Base-by-base conservation (phyloP, 1,140 invertebrate species). In the Gonatopus flavifemur region DNA sequence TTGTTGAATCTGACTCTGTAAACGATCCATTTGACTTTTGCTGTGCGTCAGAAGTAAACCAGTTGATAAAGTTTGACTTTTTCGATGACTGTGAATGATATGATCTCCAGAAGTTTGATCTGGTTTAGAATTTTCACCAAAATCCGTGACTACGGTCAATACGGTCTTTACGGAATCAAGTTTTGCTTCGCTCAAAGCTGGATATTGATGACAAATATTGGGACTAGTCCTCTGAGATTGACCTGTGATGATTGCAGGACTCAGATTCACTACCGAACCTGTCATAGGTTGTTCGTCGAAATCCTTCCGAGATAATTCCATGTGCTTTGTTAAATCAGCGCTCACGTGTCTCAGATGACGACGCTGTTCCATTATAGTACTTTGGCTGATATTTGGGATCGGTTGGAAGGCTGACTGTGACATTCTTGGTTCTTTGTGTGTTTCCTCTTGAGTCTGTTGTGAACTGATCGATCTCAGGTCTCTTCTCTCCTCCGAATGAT, bases 311-410 rank as follows among this genome's bases (percentile, higher is more conserved):
- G 67, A 59, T 4, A 77, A 59, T 38, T 78, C 75, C 66, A 76
- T 73, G 28, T 77, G 76, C 15, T 78, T 78, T 0, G 74, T 77
- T 0, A 78, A 51, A 55, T 78, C 75, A 1, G 75, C 76, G 21
- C 76, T 77, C 0, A 78, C 76, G 45, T 78, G 76, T 7, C 76
- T 65, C 4, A 78, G 38, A 47, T 78, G 76, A 36, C 76, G 59
- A 2, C 76, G 69, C 39, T 78, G 76, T 31, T 78, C 76, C 70
- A 78, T 76, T 35, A 78, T 75, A 0, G 72, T 70, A 30, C 61
- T 77, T 28, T 74, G 75, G 45, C 64, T 78, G 16, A 78, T 78
- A 15, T 74, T 76, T 0, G 74, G 68, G 12, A 78, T 67, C 1
- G 76, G 76, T 33, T 77, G 75, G 32, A 78, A 78, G 5, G 69